Conservation (phyloP, 2,888 invertebrate species). For the Drosophila eohydei region DNA sequence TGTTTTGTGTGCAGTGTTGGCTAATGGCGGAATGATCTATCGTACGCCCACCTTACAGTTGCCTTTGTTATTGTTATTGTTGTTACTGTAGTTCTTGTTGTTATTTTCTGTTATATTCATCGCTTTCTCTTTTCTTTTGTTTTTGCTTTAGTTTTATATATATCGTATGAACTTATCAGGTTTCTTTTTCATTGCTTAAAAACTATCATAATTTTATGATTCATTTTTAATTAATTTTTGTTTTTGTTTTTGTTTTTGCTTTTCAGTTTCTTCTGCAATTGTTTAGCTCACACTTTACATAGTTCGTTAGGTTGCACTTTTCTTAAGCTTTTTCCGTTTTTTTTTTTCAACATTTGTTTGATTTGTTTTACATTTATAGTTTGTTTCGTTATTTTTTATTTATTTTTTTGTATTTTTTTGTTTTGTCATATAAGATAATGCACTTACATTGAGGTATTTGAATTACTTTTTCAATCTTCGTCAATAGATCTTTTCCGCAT, state of each 20-base stretch:
- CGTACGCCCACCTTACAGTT: not conserved
- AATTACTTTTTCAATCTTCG: constrained; percentile 82
- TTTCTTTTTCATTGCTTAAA: constrained; percentile 35
- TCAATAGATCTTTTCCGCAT: constrained; percentile 49
- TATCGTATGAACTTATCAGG: constrained; percentile 31
- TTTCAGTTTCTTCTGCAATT: constrained; percentile 8
- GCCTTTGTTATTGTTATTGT: constrained; percentile 59
- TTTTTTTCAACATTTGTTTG: constrained; percentile 44
- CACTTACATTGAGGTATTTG: constrained; percentile 80
- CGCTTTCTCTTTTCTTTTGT: constrained; percentile 4
- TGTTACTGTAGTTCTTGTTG: constrained; percentile 11
- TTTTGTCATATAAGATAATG: constrained; percentile 75
- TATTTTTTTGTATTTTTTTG: constrained; percentile 17
- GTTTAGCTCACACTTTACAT: constrained; percentile 43
- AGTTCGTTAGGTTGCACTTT: constrained; percentile 38
- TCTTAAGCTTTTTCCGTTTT: constrained; percentile 21
- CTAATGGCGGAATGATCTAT: not conserved
- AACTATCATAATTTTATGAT: constrained; percentile 47
- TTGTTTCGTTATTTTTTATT: constrained; percentile 14
- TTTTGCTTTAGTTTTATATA: constrained; percentile 23
- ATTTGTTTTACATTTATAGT: constrained; percentile 42
- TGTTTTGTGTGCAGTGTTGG: not conserved
- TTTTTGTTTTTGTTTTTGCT: not conserved
- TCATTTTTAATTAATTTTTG: constrained; percentile 21
- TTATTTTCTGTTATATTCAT: constrained; percentile 2